Percentiles rank a stretch among this genome's conserved stretches.
phyloP scores from a whole-genome alignment of 1,140 invertebrate species.

The Cryptotermes secundus region DNA sequence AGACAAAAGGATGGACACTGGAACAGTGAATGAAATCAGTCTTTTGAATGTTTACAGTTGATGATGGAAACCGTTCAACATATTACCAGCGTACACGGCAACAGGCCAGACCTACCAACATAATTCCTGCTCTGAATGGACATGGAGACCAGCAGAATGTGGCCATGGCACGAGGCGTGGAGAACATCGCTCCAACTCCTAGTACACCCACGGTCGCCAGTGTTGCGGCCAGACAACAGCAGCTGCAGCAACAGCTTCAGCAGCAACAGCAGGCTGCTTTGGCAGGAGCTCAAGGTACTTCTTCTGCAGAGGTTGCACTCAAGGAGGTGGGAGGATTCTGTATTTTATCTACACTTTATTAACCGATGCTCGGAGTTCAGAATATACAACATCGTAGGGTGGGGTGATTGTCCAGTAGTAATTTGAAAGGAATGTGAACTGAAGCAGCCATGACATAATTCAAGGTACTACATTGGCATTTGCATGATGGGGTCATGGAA shows the following conservation, averaged over 20 bases:
- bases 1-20: too few species aligned
- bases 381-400: too few species aligned
- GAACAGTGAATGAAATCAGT: too few species aligned
- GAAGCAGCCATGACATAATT: too few species aligned
- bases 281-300: conserved; percentile 32
- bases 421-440: too few species aligned
- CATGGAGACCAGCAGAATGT: conserved; percentile 15
- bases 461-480: background rate
- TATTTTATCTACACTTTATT: too few species aligned
- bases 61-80: background rate
- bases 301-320: background rate
- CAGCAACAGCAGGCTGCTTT: conserved; percentile 38
- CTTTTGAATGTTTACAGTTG: background rate
- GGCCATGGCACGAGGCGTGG: background rate
- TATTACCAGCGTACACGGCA: conserved; percentile 1
- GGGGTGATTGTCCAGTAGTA: too few species aligned
- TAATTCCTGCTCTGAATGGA: conserved; percentile 15
- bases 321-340: background rate
- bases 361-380: too few species aligned
- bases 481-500: background rate
- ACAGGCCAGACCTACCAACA: background rate
- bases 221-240: conserved; percentile 12
- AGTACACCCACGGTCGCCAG: background rate
- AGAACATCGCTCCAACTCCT: conserved; percentile 25
- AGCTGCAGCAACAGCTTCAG: conserved; percentile 38